These are phyloP conservation scores for Rhodophaea formosa DNA, from an alignment of 2,888 invertebrate genomes.

Conservation along the genomic window DNA sequence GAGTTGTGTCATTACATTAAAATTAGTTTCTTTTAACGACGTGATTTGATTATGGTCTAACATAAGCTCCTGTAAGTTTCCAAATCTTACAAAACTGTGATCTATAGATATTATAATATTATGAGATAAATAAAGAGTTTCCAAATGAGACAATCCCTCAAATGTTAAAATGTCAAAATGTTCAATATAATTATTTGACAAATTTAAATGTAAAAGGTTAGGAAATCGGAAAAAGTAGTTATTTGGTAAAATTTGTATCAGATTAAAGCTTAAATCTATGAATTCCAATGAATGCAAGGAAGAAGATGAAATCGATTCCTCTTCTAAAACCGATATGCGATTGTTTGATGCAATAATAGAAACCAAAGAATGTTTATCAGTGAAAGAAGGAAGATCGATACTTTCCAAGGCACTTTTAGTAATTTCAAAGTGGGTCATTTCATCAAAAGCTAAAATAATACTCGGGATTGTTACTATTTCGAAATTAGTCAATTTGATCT, in stretches of 20 bases:
- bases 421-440: constrained; percentile 1
- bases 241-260: constrained; percentile 23
- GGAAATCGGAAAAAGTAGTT: constrained; percentile 22
- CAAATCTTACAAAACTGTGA: constrained; percentile 23
- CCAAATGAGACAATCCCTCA: constrained; percentile 24
- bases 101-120: constrained; percentile 23
- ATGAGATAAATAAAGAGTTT: constrained; percentile 23
- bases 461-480: background rate
- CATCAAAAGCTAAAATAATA: background rate
- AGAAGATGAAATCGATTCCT: background rate
- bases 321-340: constrained; percentile 17
- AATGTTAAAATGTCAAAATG: constrained; percentile 25
- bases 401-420: background rate
- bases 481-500: background rate
- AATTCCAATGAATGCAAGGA: background rate
- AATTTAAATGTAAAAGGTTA: constrained; percentile 25
- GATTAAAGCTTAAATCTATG: constrained; percentile 27
- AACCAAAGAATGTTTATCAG: background rate
- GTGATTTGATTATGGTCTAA: constrained; percentile 25
- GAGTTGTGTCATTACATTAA: constrained; percentile 24
- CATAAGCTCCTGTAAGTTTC: constrained; percentile 21
- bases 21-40: constrained; percentile 20
- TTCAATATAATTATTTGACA: constrained; percentile 27
- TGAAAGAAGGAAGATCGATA: background rate
- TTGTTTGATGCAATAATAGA: constrained; percentile 18